Evolutionary conservation across 2,797 vertebrate genomes (phyloP), one percentile per base, ranked within the genome.

Genomic region (Todus mexicanus): DNA sequence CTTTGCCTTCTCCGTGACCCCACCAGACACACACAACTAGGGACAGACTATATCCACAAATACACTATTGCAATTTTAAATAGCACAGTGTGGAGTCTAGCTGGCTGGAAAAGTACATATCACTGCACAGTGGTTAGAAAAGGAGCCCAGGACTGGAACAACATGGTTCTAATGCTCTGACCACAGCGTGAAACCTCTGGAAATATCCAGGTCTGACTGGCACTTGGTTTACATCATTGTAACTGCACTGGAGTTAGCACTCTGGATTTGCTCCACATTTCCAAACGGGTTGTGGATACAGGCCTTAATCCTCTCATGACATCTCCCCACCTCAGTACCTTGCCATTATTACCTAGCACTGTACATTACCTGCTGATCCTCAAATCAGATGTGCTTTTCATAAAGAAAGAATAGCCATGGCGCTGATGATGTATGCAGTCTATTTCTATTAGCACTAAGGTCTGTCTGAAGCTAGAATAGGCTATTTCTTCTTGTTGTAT

Each of bases 121-220:
- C 31, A 11, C 25, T 47, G 43, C 26, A 42, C 31, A 47, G 18
- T 15, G 31, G 35, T 35, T 69, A 33, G n/a, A 77, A 47, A 61
- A 60, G 22, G 13, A 37, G 12, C 5, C 29, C 33, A 45, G 45
- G n/a, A 38, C 31, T 47, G 29, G 50, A 71, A 53, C 9, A 45
- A 45, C 6, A 7, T 10, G 11, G 43, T 42, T 80, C 45, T 60
- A 78, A 40, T 0, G 4, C 14, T 50, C 6, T 40, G 63, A 56
- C 8, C 38, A 35, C 3, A 19, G n/a, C 0, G 0, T n/a, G 31
- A 80, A 61, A 33, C 7, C 2, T 31, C 38, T 21, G 22, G 43
- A 42, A 63, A 42, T 29, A 45, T 45, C 19, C 35, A 56, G 20
- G 18, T 68, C 59, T 72, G 59, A 59, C n/a, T 33, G n/a, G 70